Base-by-base conservation (phyloP, 23 tunicate genomes). In the Pegea sp. region DNA sequence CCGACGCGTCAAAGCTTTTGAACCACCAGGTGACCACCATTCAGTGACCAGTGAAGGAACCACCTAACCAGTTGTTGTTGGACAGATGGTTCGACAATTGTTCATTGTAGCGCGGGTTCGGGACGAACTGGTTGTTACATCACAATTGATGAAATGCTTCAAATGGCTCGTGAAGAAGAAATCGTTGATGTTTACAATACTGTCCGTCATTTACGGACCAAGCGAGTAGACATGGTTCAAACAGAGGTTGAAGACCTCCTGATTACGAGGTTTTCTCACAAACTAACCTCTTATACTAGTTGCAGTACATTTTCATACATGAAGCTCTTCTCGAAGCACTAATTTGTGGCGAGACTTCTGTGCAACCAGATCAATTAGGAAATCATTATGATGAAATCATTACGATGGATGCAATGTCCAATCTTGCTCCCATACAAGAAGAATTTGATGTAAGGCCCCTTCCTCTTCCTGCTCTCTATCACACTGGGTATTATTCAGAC, bases 31-130 rank as follows among this genome's bases (percentile, higher is more conserved):
- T 38, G 11, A 38, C 11, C 46, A 38, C 16, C 16, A 16, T 38
- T 8, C 46, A 38, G 16, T 38, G 16, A 38, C 11, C 11, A 38
- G 16, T 38, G 16, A 8, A 38, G 16, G 11, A 38, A 38, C 16
- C 11, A 38, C 46, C 46, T 38, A 38, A 8, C 46, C 46, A 38
- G 13, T 38, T 38, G 16, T 8, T 16, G 11, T 11, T 16, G 16
- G 16, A 38, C 46, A n/a, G 68, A 84, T 53, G 84, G 88, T 24
- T 75, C 98, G 0, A 77, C 75, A 1, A 23, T 78, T 44, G 91
- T 89, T 42, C 98, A 89, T 67, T 89, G 98, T 54, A 76, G 90
- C 62, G 98, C 98, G 13, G 98, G 98, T 7, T 62, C 80, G 2
- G 98, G 98, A 1, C 70, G 98, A 11, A 76, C 90, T 4, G 98